Evolutionary conservation across 64 coral and sea anemone genomes (phyloP).

Genomic region (Trachythela sp.): DNA sequence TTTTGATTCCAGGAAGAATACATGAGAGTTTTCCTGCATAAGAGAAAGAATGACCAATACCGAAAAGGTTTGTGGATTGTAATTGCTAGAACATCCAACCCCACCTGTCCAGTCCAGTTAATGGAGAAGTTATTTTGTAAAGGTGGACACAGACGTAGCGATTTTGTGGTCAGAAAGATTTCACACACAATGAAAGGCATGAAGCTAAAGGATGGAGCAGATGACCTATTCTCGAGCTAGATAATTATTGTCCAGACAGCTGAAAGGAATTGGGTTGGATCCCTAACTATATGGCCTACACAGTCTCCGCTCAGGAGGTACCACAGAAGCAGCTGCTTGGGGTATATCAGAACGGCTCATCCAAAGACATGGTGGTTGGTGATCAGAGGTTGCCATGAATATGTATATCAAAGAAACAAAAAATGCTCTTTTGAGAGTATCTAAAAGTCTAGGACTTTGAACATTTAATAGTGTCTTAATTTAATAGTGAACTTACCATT

Average conservation of each 20-base stretch:
- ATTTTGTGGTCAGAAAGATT: not conserved
- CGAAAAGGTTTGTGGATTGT: not conserved
- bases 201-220: not conserved
- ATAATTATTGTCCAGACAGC: not conserved
- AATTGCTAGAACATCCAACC: not conserved
- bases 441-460: not conserved
- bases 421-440: not conserved
- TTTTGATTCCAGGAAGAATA: not conserved
- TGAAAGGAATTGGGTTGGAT: not conserved
- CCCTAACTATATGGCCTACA: not conserved
- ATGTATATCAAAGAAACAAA: not conserved
- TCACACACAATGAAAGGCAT: not conserved
- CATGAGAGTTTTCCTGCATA: not conserved
- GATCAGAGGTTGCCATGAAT: not conserved
- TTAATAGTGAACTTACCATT: too few relatives aligned
- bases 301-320: not conserved
- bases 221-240: not conserved
- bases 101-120: not conserved
- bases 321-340: not conserved
- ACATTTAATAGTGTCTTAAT: too few relatives aligned
- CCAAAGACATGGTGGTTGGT: not conserved
- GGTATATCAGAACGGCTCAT: not conserved
- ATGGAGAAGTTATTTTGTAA: not conserved
- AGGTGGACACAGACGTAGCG: not conserved
- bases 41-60: constrained; percentile 3